These are phyloP conservation scores for Dinocampus coccinellae DNA, from an alignment of 2,888 invertebrate species.

Conservation along the genomic window DNA sequence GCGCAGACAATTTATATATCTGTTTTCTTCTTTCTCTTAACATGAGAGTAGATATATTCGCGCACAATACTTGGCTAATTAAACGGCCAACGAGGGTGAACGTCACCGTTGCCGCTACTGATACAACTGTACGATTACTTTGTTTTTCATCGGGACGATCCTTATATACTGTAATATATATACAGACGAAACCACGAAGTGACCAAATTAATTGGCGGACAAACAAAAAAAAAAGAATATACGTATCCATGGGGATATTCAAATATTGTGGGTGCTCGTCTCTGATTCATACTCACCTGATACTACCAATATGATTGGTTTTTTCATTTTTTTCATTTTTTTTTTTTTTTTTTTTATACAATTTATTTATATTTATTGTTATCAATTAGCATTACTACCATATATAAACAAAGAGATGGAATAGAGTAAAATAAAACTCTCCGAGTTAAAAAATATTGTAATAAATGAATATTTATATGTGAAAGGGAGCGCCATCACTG, in stretches of 20 bases:
- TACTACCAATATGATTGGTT: neutral
- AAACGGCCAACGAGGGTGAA: constrained; percentile 58
- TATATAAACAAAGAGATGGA: too few species aligned
- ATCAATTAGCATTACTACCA: too few species aligned
- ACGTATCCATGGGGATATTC: constrained; percentile 35
- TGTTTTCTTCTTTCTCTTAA: constrained; percentile 13
- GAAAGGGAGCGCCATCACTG: neutral
- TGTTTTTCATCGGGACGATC: constrained; percentile 59
- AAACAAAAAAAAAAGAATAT: constrained; percentile 30
- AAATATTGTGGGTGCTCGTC: constrained; percentile 7
- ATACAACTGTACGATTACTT: constrained; percentile 67
- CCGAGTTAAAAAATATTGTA: too few species aligned
- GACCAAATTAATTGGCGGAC: constrained; percentile 46
- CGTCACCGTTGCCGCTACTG: constrained; percentile 46
- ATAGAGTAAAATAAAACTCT: too few species aligned
- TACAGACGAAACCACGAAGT: constrained; percentile 35
- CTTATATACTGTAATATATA: neutral
- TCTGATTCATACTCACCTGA: constrained; percentile 7
- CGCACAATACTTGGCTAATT: constrained; percentile 68
- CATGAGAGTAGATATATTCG: constrained; percentile 45
- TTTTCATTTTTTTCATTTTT: too few species aligned
- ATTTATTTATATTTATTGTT: too few species aligned
- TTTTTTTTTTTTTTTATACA: too few species aligned
- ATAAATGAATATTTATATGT: too few species aligned
- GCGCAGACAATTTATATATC: constrained; percentile 7